Conservation (phyloP, 1,140 invertebrate species). For the Cydia pomonella region DNA sequence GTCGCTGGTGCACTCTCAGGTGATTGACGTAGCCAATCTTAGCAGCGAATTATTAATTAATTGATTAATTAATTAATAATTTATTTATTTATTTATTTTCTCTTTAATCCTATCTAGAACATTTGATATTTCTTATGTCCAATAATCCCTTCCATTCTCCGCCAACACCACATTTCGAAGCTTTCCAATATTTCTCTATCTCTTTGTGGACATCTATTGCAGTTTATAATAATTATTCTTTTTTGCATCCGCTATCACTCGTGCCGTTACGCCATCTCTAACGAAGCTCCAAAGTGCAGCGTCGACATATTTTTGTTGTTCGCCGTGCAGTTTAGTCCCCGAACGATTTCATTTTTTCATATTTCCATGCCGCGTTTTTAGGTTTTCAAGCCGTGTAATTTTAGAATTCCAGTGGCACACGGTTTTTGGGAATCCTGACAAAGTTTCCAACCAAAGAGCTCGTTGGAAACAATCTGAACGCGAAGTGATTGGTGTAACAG, state of each 20-base stretch:
- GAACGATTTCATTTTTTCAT: slow-evolving; percentile 22
- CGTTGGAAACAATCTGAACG: slow-evolving; percentile 13
- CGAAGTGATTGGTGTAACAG: slow-evolving; percentile 7
- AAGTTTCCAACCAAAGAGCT: neutral
- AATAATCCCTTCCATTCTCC: no score
- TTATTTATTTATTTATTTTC: no score
- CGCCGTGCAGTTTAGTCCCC: slow-evolving; percentile 3
- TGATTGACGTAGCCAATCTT: no score
- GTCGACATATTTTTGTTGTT: slow-evolving; percentile 14
- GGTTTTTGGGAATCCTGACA: neutral
- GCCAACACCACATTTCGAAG: no score
- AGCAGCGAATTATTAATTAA: no score
- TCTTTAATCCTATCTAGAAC: no score
- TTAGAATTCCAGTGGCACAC: neutral
- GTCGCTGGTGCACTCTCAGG: no score
- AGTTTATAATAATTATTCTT: neutral
- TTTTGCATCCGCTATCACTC: neutral
- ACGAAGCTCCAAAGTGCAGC: neutral
- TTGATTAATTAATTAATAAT: no score
- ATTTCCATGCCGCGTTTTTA: neutral
- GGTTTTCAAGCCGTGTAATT: slow-evolving; percentile 20
- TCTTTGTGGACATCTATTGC: neutral
- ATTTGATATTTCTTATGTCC: no score
- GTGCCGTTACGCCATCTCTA: neutral
- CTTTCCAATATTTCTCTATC: no score